Base-by-base conservation (phyloP, 2,888 invertebrate genomes). In the Lucinisca nassula region DNA sequence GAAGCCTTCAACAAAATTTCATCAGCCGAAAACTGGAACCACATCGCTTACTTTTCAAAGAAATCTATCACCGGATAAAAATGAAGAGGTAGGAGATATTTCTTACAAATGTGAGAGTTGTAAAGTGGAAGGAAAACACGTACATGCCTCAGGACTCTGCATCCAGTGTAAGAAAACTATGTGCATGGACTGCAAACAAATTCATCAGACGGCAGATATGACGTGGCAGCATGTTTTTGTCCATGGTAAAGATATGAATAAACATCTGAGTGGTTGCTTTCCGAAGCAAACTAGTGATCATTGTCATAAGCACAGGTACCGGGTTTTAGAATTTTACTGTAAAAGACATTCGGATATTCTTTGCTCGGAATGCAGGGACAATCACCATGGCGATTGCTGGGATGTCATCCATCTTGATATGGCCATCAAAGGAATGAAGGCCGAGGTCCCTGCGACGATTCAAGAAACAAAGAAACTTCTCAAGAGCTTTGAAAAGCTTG, bases 111-210 rank as follows among this genome's bases (percentile, higher is more conserved):
- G 87, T 75, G 87, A 87, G 38, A 40, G 27, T 6, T 87, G 87
- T 49, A 74, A 67, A 21, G n/a, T 79, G 14, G 72, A 79, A 30
- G 81, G 78, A 1, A 74, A 24, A 12, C 73, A 51, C 6, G 67
- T 38, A 0, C 67, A 45, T 4, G 84, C 87, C 0, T 61, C 38
- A 10, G 80, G 78, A 37, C 84, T 79, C 30, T 87, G 87, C 58
- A 37, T 79, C 0, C 72, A 78, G n/a, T 87, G 87, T 55, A 87
- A 87, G 78, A 84, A 82, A 74, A 78, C 81, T 49, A 73, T 87
- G 79, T 87, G 87, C 67, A 40, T 55, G 21, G 75, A 82, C 17
- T 87, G 87, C 40, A 55, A 84, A 17, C 81, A 75, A 17, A 74
- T 74, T 10, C 84, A 84, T 58, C 81, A 84, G 24, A 78, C 55